phyloP scores from a whole-genome alignment of 2,888 invertebrate species.

The Ophioninae sp. region DNA sequence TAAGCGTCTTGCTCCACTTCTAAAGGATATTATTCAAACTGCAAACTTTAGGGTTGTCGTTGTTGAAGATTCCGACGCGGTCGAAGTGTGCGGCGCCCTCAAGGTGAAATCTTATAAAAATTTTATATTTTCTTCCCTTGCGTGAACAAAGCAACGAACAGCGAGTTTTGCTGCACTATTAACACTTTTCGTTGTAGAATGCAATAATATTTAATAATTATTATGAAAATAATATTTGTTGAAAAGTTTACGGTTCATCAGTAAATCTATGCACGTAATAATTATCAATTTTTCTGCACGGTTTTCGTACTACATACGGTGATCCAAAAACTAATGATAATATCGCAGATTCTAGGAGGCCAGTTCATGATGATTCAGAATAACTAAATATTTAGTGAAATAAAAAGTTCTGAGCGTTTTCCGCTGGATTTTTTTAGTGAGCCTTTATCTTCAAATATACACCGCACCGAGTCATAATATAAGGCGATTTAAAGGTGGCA shows the following conservation, averaged over 20 bases:
- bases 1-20: conserved; percentile 81
- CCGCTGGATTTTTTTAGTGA: too few relatives aligned
- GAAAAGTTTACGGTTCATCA: background rate
- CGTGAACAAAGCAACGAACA: background rate
- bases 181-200: background rate
- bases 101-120: conserved; percentile 74
- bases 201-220: background rate
- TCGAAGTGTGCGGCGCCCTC: conserved; percentile 87
- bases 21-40: conserved; percentile 85
- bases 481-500: too few relatives aligned
- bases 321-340: too few relatives aligned
- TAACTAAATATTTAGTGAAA: too few relatives aligned
- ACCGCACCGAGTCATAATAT: too few relatives aligned
- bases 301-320: background rate
- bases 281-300: background rate
- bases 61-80: conserved; percentile 85
- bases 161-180: background rate
- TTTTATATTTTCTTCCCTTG: background rate
- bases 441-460: too few relatives aligned
- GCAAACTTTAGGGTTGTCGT: conserved; percentile 86
- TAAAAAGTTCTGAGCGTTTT: too few relatives aligned
- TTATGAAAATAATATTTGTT: background rate
- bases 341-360: too few relatives aligned
- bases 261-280: too few relatives aligned
- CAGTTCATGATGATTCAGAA: too few relatives aligned